These are phyloP conservation scores for Dryoscopus gambensis DNA, from an alignment of 2,113 vertebrate genomes.

Conservation along the genomic window DNA sequence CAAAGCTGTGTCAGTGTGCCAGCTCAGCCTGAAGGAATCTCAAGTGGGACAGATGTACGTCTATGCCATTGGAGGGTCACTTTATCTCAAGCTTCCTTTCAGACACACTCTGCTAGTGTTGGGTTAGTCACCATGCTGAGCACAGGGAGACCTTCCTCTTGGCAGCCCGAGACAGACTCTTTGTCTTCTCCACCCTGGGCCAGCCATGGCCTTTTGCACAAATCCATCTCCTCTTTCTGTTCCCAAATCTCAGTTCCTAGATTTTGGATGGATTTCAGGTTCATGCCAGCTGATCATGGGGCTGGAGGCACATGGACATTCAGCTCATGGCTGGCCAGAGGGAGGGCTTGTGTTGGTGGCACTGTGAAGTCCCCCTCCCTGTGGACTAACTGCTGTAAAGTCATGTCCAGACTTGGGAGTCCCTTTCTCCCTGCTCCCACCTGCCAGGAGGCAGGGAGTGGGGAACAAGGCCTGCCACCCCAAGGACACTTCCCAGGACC, in stretches of 20 bases:
- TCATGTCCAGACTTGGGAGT: background rate
- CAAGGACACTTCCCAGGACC: background rate
- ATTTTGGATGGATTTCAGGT: background rate
- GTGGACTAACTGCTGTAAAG: background rate
- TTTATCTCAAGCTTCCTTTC: background rate
- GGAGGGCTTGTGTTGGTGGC: background rate
- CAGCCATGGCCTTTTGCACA: background rate
- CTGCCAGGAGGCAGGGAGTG: background rate
- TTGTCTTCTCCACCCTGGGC: background rate
- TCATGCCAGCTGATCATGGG: background rate
- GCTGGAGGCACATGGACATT: background rate
- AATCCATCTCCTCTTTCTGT: background rate
- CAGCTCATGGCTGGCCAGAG: background rate
- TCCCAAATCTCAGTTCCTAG: background rate
- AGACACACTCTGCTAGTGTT: fast-evolving
- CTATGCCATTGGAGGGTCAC: background rate
- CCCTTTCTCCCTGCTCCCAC: background rate
- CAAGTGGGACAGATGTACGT: background rate
- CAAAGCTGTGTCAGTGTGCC: background rate
- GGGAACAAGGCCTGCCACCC: background rate
- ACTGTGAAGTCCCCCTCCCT: background rate
- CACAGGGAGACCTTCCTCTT: background rate
- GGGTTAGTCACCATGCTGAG: background rate
- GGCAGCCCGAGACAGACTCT: background rate
- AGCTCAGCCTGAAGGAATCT: background rate